Evolutionary conservation across 2,113 vertebrate genomes (phyloP), one percentile per base, ranked within the genome.

Genomic region (Myotis brandtii): DNA sequence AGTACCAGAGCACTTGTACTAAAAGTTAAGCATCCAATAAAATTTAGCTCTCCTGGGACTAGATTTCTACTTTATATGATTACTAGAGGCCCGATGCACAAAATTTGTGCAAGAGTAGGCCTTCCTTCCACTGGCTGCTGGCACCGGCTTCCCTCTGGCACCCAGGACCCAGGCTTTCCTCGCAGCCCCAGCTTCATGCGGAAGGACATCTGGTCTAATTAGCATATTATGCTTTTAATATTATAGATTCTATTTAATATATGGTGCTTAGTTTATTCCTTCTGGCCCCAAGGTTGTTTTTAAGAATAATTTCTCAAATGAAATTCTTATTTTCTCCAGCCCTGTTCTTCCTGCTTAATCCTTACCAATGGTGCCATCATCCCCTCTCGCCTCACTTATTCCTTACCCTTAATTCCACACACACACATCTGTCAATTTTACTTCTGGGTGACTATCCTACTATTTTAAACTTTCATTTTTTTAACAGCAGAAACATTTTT

Each of bases 261-360:
- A 43, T 9, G 3, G 54, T 32, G 43, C n/a, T 27, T 85, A 48
- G 17, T 81, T 79, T 40, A 73, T 54, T 62, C 34, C n/a, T 91
- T 67, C 30, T n/a, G 79, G 46, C 52, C 23, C 50, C 54, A 32
- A 25, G 25, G 88, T 32, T 92, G 56, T 56, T 83, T 72, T 56
- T 34, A 21, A 91, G 72, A 59, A 23, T 30, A 85, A 88, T 13
- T 93, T 43, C 62, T 37, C 37, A 87, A 82, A 66, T 73, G 79
- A 86, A 88, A 89, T 86, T 92, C 62, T 27, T 79, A 14, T 90
- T 94, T 82, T 89, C 54, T 89, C 46, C 25, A 95, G 50, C 70
- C 50, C 69, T 80, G 21, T 56, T 91, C 54, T 89, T 92, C 37
- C 64, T 80, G 5, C 52, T 72, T 23, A 70, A 48, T 67, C 40